Conservation (phyloP, 2,113 vertebrate genomes). For the Lophotis ruficrista region DNA sequence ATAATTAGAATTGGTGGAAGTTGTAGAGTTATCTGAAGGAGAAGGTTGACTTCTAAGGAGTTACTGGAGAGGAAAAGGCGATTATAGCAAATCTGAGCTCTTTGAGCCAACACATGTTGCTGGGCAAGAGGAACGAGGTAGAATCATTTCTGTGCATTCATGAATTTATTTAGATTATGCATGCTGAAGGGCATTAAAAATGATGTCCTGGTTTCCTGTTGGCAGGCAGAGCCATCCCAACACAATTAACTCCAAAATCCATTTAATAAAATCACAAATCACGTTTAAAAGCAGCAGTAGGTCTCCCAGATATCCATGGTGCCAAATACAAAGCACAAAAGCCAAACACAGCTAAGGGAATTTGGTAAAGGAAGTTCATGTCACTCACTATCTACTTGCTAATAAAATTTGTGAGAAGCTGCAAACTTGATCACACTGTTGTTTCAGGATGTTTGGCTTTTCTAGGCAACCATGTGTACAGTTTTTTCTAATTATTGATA, state of each 20-base stretch:
- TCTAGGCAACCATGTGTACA: background rate
- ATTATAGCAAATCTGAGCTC: slow-evolving; percentile 33
- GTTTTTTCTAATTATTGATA: background rate
- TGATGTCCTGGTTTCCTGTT: slow-evolving; percentile 22
- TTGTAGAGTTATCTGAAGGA: background rate
- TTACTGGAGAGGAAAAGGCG: slow-evolving; percentile 37
- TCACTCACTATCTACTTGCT: background rate
- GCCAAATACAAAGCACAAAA: background rate
- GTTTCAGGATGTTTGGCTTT: background rate
- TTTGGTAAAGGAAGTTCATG: background rate
- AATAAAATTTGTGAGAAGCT: background rate
- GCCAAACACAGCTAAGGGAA: background rate
- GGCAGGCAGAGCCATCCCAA: slow-evolving; percentile 41
- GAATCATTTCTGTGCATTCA: slow-evolving; percentile 24
- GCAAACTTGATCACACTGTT: background rate
- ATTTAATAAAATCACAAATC: slow-evolving; percentile 50
- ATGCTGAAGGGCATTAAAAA: slow-evolving; percentile 17
- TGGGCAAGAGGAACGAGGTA: background rate
- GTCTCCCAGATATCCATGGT: background rate
- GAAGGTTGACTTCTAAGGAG: background rate
- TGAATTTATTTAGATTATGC: slow-evolving; percentile 48
- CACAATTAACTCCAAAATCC: slow-evolving; percentile 58
- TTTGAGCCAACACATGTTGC: slow-evolving; percentile 23
- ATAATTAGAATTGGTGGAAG: background rate
- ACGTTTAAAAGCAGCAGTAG: background rate